Conservation (phyloP, 2,888 invertebrate species). For the Ypsolopha scabrella region DNA sequence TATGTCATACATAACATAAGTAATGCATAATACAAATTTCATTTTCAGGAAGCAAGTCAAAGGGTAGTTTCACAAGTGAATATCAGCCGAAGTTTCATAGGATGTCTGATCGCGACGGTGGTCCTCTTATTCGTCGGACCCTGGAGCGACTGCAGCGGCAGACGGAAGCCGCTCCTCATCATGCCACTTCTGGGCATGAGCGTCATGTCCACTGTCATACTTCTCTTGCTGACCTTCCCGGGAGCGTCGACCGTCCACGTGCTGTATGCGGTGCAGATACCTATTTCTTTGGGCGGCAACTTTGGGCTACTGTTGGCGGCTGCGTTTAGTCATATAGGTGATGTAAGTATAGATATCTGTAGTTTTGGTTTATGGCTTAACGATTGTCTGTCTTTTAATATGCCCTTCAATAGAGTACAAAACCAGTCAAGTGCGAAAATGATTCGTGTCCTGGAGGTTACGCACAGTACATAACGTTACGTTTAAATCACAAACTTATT, state of each 20-base stretch:
- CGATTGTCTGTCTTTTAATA: neutral
- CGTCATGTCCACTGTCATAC: slow-evolving; percentile 51
- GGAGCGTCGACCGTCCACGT: slow-evolving; percentile 52
- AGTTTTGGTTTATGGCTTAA: neutral
- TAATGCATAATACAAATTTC: too few species aligned
- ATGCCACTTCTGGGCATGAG: slow-evolving; percentile 68
- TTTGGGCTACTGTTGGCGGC: slow-evolving; percentile 80
- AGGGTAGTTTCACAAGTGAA: slow-evolving; percentile 75
- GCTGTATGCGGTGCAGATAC: slow-evolving; percentile 62
- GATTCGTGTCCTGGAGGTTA: too few species aligned
- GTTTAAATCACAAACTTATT: too few species aligned
- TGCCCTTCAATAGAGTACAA: neutral
- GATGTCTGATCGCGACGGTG: slow-evolving; percentile 70
- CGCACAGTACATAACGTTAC: too few species aligned
- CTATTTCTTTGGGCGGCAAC: slow-evolving; percentile 78
- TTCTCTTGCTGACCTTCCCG: slow-evolving; percentile 52
- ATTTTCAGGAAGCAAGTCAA: slow-evolving; percentile 59
- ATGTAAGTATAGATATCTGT: slow-evolving; percentile 67
- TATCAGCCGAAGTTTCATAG: slow-evolving; percentile 68
- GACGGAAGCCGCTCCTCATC: slow-evolving; percentile 69
- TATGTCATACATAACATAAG: neutral
- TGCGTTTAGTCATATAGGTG: slow-evolving; percentile 82
- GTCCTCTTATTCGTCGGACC: slow-evolving; percentile 71
- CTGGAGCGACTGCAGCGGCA: slow-evolving; percentile 73
- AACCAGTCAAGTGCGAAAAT: too few species aligned